Evolutionary conservation across 2,888 invertebrate genomes (phyloP).

Genomic region (Spodoptera littoralis): DNA sequence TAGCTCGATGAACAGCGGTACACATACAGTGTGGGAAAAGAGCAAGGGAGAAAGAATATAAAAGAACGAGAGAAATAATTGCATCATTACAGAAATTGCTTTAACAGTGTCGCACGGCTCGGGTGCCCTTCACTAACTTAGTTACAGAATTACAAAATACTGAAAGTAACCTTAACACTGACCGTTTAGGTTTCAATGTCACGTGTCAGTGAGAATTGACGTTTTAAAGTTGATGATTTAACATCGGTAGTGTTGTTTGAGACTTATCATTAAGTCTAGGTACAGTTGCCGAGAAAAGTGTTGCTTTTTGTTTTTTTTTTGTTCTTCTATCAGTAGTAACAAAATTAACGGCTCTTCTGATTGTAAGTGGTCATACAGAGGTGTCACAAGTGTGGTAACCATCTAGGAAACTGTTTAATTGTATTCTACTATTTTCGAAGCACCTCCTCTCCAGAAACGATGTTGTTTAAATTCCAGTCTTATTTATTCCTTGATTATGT

Average conservation of each 20-base stretch:
- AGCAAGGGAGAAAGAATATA: constrained; percentile 5
- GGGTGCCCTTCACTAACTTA: constrained; percentile 70
- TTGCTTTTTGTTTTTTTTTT: too few species aligned
- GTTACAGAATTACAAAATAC: constrained; percentile 57
- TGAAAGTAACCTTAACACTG: constrained; percentile 55
- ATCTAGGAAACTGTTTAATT: too few species aligned
- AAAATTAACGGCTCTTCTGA: too few species aligned
- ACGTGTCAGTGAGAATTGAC: constrained; percentile 37
- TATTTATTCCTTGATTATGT: constrained; percentile 18
- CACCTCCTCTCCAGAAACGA: neutral
- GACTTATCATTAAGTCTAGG: constrained; percentile 66
- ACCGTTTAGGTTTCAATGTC: constrained; percentile 57
- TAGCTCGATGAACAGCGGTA: too few species aligned
- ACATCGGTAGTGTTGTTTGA: constrained; percentile 62
- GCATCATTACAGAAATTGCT: constrained; percentile 79
- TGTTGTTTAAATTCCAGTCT: constrained; percentile 9
- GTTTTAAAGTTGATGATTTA: constrained; percentile 70
- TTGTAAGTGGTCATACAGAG: too few species aligned
- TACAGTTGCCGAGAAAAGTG: constrained; percentile 8
- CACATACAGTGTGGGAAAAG: constrained; percentile 59
- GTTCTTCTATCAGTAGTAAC: too few species aligned
- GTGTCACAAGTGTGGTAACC: too few species aligned
- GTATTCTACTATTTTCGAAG: too few species aligned
- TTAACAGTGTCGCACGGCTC: constrained; percentile 58
- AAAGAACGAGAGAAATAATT: constrained; percentile 70